Base-by-base conservation (phyloP, 2,888 invertebrate genomes). In the Hydroisotoma schaefferi region DNA sequence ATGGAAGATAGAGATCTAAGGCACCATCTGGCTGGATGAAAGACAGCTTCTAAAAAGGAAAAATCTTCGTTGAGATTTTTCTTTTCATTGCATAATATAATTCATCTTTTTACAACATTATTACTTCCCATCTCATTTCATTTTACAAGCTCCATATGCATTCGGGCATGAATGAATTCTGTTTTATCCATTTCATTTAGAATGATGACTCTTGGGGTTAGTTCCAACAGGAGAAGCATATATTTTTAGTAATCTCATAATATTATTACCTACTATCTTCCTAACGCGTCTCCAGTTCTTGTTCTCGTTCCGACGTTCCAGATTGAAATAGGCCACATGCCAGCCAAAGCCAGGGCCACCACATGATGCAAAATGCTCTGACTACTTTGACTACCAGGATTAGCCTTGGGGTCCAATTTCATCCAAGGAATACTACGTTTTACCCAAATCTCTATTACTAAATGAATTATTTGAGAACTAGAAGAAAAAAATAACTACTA, bases 131-230 rank as follows among this genome's bases (percentile, higher is more conserved):
- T 40, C 40, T 40, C 40, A 40, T 40, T 20, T 40, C 40, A 5
- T 40, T n/a, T n/a, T n/a, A n/a, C n/a, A 40, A 40, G 40, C 20
- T 40, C n/a, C 40, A 40, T 40, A 40, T 40, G 40, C 40, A 40
- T 40, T 15, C 40, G 8, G 40, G n/a, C n/a, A n/a, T n/a, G n/a
- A n/a, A n/a, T 40, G 40, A 40, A 40, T 20, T 40, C 40, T 40
- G 40, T 40, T 40, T 40, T 40, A 40, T 40, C 20, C 40, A 40
- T 40, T 40, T 40, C 40, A 40, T 40, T 40, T 40, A 40, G 40
- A 40, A 40, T 40, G 40, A 40, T 40, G 40, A 40, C 40, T 40
- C n/a, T 40, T 40, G 20, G 40, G 40, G 40, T 40, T 40, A 40
- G 8, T 40, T 15, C 5, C 15, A 40, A 20, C 40, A 40, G 40